Evolutionary conservation across 2,113 vertebrate genomes (phyloP).

Genomic region (Phrynocephalus versicolor): DNA sequence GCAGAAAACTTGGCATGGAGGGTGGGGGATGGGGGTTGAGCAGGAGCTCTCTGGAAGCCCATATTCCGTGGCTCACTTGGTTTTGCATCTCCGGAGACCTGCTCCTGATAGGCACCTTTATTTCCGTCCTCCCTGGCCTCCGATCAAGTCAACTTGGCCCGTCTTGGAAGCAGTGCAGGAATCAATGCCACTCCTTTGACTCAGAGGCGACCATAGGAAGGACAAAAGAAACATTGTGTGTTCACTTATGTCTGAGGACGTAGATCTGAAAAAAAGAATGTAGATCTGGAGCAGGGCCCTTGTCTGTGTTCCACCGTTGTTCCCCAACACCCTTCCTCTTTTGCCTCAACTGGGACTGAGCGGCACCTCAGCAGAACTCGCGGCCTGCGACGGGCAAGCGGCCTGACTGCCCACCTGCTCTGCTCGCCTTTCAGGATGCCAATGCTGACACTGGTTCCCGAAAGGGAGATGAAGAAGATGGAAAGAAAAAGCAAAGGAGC

Average conservation of each 20-base stretch:
- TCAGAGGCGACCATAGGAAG: too few relatives aligned
- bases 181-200: too few relatives aligned
- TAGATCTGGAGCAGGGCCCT: neutral
- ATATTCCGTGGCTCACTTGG: too few relatives aligned
- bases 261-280: neutral
- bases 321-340: neutral
- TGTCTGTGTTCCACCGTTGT: neutral
- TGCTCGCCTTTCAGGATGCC: constrained; percentile 78
- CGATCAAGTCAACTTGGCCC: neutral
- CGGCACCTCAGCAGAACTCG: too few relatives aligned
- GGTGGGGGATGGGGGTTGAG: too few relatives aligned
- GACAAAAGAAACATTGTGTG: too few relatives aligned
- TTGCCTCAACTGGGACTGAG: too few relatives aligned
- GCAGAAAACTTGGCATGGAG: neutral
- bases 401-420: neutral
- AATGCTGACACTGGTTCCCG: constrained; percentile 83
- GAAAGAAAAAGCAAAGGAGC: constrained; percentile 82
- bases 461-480: constrained; percentile 94
- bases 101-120: neutral
- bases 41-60: too few relatives aligned
- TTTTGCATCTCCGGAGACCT: neutral
- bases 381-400: too few relatives aligned
- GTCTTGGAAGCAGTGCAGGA: too few relatives aligned
- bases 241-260: too few relatives aligned
- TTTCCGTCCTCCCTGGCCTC: neutral